Evolutionary conservation across 1,140 invertebrate genomes (phyloP), one percentile per base, ranked within the genome.

Genomic region (Ceratosolen solmsi): DNA sequence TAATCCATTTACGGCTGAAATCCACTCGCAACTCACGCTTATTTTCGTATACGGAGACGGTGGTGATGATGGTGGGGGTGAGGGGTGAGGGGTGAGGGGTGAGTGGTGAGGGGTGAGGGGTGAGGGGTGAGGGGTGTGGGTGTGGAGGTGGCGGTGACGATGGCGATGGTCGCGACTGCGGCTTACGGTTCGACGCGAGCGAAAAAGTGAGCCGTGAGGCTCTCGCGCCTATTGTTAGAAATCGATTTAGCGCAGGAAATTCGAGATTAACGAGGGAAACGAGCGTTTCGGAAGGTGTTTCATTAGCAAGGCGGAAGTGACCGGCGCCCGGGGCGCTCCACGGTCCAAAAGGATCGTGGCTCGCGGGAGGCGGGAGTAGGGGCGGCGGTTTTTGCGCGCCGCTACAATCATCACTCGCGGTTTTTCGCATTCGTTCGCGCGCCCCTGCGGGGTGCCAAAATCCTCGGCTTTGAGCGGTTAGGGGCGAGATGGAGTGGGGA

Each of bases 371-470:
- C 2, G 27, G 13, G n/a, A 30, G 8, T 33, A 9, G 20, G 4
- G 13, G 46, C 54, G 63, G 65, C 33, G 74, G 74, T 81, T 84
- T 81, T 84, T 75, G 13, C 75, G 25, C 75, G 68, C 76, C 58
- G 56, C 75, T 74, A 60, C 79, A 84, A 84, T 81, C 83, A 84
- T 81, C 71, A 74, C 76, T 79, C 79, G 83, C 74, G 83, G 82
- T 80, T 80, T 83, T 83, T 83, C 78, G 68, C 82, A 73, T 83
- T 83, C 73, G 60, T 56, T 60, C 65, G 20, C 51, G 33, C 38
- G 2, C n/a, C n/a, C 5, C 25, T 8, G 51, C 36, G 41, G 60
- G 56, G 72, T 71, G 77, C 60, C 76, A 78, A 83, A 78, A 80
- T 73, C 82, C 68, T 56, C 36, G 82, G 63, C 72, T 77, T 77